phyloP scores from a whole-genome alignment of 2,888 invertebrate species.

The Pyrocoelia pectoralis region DNA sequence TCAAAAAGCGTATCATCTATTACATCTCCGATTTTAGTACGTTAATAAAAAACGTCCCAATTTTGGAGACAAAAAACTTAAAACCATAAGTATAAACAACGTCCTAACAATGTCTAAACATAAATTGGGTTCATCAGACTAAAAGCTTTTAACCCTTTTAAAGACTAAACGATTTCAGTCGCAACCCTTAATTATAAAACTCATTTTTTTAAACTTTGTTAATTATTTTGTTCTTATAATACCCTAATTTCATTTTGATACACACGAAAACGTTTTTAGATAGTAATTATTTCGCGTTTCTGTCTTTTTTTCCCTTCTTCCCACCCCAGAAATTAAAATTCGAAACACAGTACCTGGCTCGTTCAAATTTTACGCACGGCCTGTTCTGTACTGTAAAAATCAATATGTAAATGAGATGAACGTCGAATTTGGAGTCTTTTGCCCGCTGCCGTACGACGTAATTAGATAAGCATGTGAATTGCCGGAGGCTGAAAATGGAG shows the following conservation, averaged over 20 bases:
- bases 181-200: constrained; percentile 26
- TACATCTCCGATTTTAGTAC: too few relatives aligned
- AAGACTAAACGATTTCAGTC: constrained; percentile 19
- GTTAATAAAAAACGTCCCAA: constrained; percentile 15
- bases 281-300: too few relatives aligned
- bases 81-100: background rate
- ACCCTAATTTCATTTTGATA: background rate
- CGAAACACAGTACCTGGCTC: background rate
- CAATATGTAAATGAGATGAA: constrained; percentile 3
- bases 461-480: constrained; percentile 32
- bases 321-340: too few relatives aligned
- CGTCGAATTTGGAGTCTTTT: constrained; percentile 2
- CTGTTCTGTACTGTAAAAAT: background rate
- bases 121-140: constrained; percentile 24
- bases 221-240: constrained; percentile 4
- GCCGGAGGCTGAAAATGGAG: constrained; percentile 18
- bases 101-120: constrained; percentile 15
- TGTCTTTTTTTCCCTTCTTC: too few relatives aligned
- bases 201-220: constrained; percentile 19
- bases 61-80: background rate
- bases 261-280: background rate
- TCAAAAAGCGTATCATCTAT: too few relatives aligned
- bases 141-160: constrained; percentile 29
- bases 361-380: constrained; percentile 23
- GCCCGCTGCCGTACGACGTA: constrained; percentile 18